Evolutionary conservation across 2,888 invertebrate species (phyloP).

Genomic region (Cenopis cana): DNA sequence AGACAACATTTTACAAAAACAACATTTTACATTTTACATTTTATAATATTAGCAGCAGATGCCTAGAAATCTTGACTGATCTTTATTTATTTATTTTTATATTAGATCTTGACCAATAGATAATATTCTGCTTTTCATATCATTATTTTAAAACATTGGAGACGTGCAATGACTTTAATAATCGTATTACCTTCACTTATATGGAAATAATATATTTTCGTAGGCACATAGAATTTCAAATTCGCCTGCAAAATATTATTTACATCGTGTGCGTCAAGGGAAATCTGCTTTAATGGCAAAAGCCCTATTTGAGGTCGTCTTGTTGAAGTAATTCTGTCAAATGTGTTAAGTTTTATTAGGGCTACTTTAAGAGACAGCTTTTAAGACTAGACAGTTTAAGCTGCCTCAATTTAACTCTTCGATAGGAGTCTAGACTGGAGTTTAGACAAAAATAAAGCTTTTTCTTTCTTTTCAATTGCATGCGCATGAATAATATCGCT

Average conservation of each 20-base stretch:
- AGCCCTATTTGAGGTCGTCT: constrained; percentile 6
- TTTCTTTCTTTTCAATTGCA: constrained; percentile 14
- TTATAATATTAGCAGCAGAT: no score
- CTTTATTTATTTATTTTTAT: no score
- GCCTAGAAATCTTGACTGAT: no score
- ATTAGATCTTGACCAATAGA: no score
- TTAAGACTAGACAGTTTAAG: background rate
- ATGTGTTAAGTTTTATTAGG: constrained; percentile 21
- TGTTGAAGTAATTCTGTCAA: background rate
- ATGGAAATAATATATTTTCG: background rate
- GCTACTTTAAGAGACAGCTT: background rate
- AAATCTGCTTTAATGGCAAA: constrained; percentile 23
- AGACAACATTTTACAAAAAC: no score
- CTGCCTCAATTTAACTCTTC: background rate
- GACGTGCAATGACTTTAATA: no score
- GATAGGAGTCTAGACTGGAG: background rate
- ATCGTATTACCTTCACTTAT: no score
- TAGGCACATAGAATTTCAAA: constrained; percentile 7
- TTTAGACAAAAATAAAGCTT: background rate
- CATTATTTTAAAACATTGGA: no score
- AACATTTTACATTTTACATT: no score
- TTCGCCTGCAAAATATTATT: constrained; percentile 15
- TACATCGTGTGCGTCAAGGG: constrained; percentile 26
- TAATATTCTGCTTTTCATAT: no score
- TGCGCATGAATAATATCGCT: constrained; percentile 17